Conservation (phyloP, 2,888 invertebrate genomes). For the Euphydryas editha region DNA sequence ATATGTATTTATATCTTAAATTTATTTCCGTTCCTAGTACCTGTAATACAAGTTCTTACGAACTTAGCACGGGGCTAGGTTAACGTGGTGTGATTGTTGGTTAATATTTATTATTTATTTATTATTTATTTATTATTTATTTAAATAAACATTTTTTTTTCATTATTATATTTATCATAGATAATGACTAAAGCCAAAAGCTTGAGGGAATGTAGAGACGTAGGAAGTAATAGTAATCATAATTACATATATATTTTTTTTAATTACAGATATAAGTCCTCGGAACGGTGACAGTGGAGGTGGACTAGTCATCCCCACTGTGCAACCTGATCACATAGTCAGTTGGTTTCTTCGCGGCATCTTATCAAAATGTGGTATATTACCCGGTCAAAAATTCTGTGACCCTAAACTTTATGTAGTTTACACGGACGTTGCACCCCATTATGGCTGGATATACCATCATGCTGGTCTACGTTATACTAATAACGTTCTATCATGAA, state of each 20-base stretch:
- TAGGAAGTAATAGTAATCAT: too few relatives aligned
- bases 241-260: background rate
- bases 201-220: too few relatives aligned
- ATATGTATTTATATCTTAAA: too few relatives aligned
- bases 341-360: conserved; percentile 74
- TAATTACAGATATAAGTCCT: conserved; percentile 75
- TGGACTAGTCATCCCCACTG: conserved; percentile 76
- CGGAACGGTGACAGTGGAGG: conserved; percentile 87
- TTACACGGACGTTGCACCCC: conserved; percentile 71
- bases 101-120: too few relatives aligned
- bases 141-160: too few relatives aligned
- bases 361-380: conserved; percentile 69
- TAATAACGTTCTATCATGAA: conserved; percentile 47
- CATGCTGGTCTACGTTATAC: conserved; percentile 62
- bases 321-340: conserved; percentile 64
- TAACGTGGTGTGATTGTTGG: too few relatives aligned
- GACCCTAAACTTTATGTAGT: conserved; percentile 68
- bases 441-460: conserved; percentile 73
- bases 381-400: conserved; percentile 55
- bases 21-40: too few relatives aligned
- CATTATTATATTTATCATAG: too few relatives aligned
- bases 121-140: too few relatives aligned
- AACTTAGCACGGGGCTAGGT: too few relatives aligned
- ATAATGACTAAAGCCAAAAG: too few relatives aligned
- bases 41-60: too few relatives aligned